Evolutionary conservation across 2,797 vertebrate species (phyloP), one percentile per base, ranked within the genome.

Genomic region (Neopelma chrysocephalum): DNA sequence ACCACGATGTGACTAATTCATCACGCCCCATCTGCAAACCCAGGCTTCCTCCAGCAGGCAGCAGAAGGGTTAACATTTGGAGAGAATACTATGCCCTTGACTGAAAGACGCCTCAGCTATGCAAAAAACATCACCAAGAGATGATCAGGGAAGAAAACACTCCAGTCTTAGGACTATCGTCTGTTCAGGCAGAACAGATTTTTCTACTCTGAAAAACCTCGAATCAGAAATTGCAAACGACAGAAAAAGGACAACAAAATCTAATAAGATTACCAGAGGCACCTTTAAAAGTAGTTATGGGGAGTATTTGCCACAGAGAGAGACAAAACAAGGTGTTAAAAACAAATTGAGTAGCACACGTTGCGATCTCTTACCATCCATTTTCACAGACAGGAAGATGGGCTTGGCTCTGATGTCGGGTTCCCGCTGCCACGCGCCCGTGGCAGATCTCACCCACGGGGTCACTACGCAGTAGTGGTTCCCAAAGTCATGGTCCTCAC

Each of bases 381-480:
- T 99, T 90, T 98, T 98, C 92, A 99, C 99, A 2, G 98, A 98
- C 2, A 99, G 96, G 82, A 99, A 99, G 94, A 99, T 58, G 64
- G 98, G 96, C 15, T 98, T 93, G 34, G 99, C 99, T 66, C 90
- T 98, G 96, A 99, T 93, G 89, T 98, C 98, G 3, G 92, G 97
- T 36, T 98, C 98, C 85, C 97, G 97, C 72, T 98, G 99, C 99
- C 99, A 99, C 61, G 97, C 92, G 0, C 98, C 98, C 0, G 98
- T 98, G 4, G 98, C 97, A 0, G 98, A 98, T n/a, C 97, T 97
- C 87, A 99, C 98, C 99, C 99, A 99, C 0, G 99, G 99, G 1
- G 98, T 99, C 91, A 98, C 99, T 1, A 96, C 27, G 21, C 99
- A 99, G 91, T 98, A 98, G 86, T 99, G 99, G 95, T 99, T 98